Evolutionary conservation across 1,140 invertebrate genomes (phyloP).

Genomic region (Leptonema lineaticorne): DNA sequence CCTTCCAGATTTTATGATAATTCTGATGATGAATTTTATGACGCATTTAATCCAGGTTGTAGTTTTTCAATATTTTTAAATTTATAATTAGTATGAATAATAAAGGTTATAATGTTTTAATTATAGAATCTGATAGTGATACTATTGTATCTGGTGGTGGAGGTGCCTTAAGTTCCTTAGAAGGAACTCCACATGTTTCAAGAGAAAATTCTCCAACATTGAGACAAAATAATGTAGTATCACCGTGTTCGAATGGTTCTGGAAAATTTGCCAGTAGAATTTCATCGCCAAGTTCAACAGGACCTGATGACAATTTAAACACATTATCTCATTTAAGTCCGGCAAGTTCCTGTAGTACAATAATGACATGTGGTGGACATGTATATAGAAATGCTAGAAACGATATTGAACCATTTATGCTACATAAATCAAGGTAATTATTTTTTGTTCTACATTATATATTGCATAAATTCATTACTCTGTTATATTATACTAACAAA

Average conservation of each 20-base stretch:
- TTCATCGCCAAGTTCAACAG: conserved; percentile 27
- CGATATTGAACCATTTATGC: conserved; percentile 34
- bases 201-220: conserved; percentile 32
- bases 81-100: neutral
- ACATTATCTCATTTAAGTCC: conserved; percentile 47
- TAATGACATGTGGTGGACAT: conserved; percentile 50
- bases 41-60: conserved; percentile 55
- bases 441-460: neutral
- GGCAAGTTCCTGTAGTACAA: conserved; percentile 53
- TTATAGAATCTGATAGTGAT: conserved; percentile 45
- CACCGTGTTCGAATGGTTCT: conserved; percentile 42
- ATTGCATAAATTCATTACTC: neutral
- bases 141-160: conserved; percentile 56
- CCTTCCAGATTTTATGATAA: conserved; percentile 61
- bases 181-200: conserved; percentile 36
- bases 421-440: conserved; percentile 32
- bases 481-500: neutral
- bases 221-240: conserved; percentile 33
- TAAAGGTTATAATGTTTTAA: neutral
- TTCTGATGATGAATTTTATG: conserved; percentile 69
- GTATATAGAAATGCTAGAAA: conserved; percentile 44
- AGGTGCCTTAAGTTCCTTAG: conserved; percentile 41
- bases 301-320: conserved; percentile 46
- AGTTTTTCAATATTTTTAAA: neutral
- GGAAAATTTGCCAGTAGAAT: conserved; percentile 44